phyloP scores from a whole-genome alignment of 2,888 invertebrate genomes.

The Drosophila subquinaria region DNA sequence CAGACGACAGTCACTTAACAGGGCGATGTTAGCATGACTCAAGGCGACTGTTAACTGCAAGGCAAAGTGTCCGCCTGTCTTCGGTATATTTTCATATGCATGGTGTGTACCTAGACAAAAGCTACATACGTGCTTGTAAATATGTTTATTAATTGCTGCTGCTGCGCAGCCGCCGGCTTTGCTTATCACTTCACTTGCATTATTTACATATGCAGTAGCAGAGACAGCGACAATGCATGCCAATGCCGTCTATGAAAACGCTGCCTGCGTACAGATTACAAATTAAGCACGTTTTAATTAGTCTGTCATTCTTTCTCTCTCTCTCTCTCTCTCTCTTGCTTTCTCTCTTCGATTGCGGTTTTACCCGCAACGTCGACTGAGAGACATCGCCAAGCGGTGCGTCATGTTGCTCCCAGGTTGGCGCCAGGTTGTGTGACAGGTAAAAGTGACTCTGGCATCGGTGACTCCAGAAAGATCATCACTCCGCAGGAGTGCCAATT shows the following conservation, averaged over 20 bases:
- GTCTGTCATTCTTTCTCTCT: constrained; percentile 17
- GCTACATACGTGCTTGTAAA: constrained; percentile 12
- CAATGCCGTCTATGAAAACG: constrained; percentile 40
- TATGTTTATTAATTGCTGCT: constrained; percentile 9
- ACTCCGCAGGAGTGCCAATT: constrained; percentile 46
- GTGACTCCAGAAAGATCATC: constrained; percentile 16
- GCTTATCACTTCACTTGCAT: constrained; percentile 36
- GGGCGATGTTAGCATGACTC: constrained; percentile 43
- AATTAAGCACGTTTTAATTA: constrained; percentile 68
- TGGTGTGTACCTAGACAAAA: constrained; percentile 18
- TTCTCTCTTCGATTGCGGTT: constrained; percentile 19
- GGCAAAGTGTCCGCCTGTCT: constrained; percentile 14
- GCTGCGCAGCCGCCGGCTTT: constrained; percentile 30
- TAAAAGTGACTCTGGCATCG: constrained; percentile 4
- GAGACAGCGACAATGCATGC: constrained; percentile 33
- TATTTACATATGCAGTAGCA: constrained; percentile 33
- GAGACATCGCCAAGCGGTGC: constrained; percentile 44
- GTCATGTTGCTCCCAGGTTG: constrained; percentile 36
- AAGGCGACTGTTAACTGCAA: constrained; percentile 34
- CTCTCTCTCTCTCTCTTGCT: not conserved
- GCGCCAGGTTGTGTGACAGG: constrained; percentile 28
- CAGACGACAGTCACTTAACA: constrained; percentile 25
- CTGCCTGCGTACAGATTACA: constrained; percentile 56
- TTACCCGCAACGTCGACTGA: constrained; percentile 12
- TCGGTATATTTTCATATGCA: constrained; percentile 12